A percentile compares a stretch with the other conserved stretches of the same genome.
Conservation (phyloP, 2,888 invertebrate species). For the Biston betularia region DNA sequence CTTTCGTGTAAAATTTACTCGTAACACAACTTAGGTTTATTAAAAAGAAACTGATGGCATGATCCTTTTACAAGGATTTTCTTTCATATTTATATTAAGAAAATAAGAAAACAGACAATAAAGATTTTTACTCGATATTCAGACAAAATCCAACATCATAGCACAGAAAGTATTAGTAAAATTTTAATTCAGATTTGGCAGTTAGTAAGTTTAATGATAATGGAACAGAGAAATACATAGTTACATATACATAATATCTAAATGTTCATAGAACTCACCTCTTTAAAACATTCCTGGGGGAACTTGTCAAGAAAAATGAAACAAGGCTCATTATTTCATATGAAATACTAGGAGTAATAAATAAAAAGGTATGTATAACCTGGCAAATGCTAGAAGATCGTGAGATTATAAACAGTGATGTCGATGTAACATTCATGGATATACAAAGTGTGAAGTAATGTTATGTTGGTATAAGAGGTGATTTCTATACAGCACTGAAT, state of each 20-base stretch:
- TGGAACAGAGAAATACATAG: conserved; percentile 23
- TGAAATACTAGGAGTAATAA: conserved; percentile 50
- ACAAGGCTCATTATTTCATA: conserved; percentile 29
- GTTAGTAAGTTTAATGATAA: conserved; percentile 51
- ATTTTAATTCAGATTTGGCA: conserved; percentile 29
- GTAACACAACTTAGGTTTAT: conserved; percentile 27
- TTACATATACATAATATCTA: conserved; percentile 47
- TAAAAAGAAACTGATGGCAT: conserved; percentile 27
- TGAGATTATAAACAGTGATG: conserved; percentile 57
- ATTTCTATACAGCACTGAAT: conserved; percentile 59
- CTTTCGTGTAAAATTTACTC: conserved; percentile 54
- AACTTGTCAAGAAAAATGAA: conserved; percentile 52
- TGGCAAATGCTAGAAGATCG: conserved; percentile 89
- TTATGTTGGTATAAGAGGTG: conserved; percentile 77
- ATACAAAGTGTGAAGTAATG: conserved; percentile 71
- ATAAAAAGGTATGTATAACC: conserved; percentile 82
- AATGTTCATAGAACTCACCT: conserved; percentile 79
- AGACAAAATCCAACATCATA: background rate
- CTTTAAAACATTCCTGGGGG: conserved; percentile 61
- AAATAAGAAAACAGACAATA: background rate
- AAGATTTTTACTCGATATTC: background rate
- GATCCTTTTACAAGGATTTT: conserved; percentile 55
- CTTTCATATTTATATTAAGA: conserved; percentile 11
- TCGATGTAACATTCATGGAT: conserved; percentile 78
- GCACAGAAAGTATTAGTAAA: conserved; percentile 14